phyloP scores from a whole-genome alignment of 2,888 invertebrate genomes.

The Campaea margaritaria region DNA sequence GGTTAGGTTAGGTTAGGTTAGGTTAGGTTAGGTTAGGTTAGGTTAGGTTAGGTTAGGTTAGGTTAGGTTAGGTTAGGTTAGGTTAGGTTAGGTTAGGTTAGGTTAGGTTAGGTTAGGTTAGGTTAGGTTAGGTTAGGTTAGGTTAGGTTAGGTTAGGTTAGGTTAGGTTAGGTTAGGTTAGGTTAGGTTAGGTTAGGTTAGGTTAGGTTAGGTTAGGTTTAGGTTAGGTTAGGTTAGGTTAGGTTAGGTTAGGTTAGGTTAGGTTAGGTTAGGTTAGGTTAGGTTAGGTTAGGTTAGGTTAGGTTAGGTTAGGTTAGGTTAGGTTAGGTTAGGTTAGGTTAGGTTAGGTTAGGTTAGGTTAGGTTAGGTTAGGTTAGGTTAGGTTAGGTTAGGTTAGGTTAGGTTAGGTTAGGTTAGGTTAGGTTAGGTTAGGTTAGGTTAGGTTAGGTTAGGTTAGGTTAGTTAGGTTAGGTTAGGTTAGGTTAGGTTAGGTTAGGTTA shows the following conservation, averaged over 20 bases:
- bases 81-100: constrained; percentile 16
- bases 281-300: constrained; percentile 25
- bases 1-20: constrained; percentile 4
- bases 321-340: constrained; percentile 21
- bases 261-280: constrained; percentile 30
- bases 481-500: constrained; percentile 29
- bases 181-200: constrained; percentile 26
- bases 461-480: constrained; percentile 25
- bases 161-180: constrained; percentile 19
- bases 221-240: constrained; percentile 30
- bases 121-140: constrained; percentile 14
- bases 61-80: constrained; percentile 18
- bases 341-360: constrained; percentile 30
- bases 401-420: constrained; percentile 31
- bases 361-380: constrained; percentile 29
- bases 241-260: constrained; percentile 30
- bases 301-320: constrained; percentile 26
- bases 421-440: constrained; percentile 21
- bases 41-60: constrained; percentile 18
- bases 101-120: constrained; percentile 19
- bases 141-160: constrained; percentile 16
- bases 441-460: constrained; percentile 28
- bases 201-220: no score
- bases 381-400: constrained; percentile 30
- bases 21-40: constrained; percentile 18